These are phyloP conservation scores for Formica selysi DNA, from an alignment of 1,140 invertebrate genomes.

Conservation along the genomic window DNA sequence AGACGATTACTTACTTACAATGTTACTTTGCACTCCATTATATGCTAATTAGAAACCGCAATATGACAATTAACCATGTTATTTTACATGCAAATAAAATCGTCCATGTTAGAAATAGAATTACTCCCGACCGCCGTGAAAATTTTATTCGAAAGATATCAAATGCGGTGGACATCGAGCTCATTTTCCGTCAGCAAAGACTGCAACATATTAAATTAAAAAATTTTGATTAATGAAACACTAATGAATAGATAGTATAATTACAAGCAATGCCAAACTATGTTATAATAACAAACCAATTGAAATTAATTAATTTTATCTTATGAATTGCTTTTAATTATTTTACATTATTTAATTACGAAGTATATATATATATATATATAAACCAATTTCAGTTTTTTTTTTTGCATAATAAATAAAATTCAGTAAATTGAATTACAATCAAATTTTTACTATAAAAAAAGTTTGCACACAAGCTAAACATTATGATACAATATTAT, in stretches of 20 bases:
- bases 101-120: slow-evolving; percentile 48
- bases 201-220: background rate
- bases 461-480: background rate
- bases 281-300: background rate
- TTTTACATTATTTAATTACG: background rate
- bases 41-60: slow-evolving; percentile 62
- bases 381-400: background rate
- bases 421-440: background rate
- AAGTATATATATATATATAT: background rate
- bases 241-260: background rate
- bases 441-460: background rate
- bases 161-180: background rate
- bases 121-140: background rate
- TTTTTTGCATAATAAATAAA: background rate
- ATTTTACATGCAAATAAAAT: slow-evolving; percentile 57
- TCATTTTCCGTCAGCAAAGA: background rate
- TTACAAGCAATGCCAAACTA: background rate
- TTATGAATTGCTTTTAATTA: background rate
- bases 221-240: background rate
- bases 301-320: background rate
- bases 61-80: slow-evolving; percentile 48
- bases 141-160: background rate
- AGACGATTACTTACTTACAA: slow-evolving; percentile 48
- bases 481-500: background rate
- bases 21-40: slow-evolving; percentile 42